phyloP scores from a whole-genome alignment of 2,888 invertebrate genomes.

The Diplolepis rosae region DNA sequence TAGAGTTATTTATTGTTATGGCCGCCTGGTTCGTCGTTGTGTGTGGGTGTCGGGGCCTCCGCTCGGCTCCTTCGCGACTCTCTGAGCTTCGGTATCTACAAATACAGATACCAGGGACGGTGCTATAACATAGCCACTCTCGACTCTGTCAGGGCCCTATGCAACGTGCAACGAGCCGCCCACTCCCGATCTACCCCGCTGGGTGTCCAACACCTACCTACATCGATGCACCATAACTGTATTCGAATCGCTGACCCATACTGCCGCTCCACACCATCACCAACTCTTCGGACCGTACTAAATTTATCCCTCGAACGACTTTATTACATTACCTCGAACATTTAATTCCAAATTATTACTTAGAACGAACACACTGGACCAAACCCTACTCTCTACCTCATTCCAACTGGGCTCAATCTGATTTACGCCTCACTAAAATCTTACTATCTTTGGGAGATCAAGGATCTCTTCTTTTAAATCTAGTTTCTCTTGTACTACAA shows the following conservation, averaged over 20 bases:
- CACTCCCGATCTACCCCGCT: slow-evolving; percentile 69
- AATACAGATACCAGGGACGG: slow-evolving; percentile 56
- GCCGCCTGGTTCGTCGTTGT: slow-evolving; percentile 63
- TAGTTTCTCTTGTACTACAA: background rate
- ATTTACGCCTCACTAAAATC: slow-evolving; percentile 61
- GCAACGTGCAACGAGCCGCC: slow-evolving; percentile 64
- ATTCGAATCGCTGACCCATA: slow-evolving; percentile 54
- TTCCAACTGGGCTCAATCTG: slow-evolving; percentile 50
- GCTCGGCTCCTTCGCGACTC: slow-evolving; percentile 51
- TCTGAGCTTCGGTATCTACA: slow-evolving; percentile 47
- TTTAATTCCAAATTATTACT: slow-evolving; percentile 71
- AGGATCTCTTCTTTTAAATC: slow-evolving; percentile 37
- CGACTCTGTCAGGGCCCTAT: slow-evolving; percentile 64
- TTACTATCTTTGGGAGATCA: slow-evolving; percentile 42
- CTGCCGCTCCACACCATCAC: slow-evolving; percentile 43
- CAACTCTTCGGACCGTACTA: slow-evolving; percentile 60
- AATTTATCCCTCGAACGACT: slow-evolving; percentile 70
- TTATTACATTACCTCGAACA: slow-evolving; percentile 69
- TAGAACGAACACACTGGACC: slow-evolving; percentile 51
- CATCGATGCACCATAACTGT: slow-evolving; percentile 64
- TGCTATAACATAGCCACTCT: slow-evolving; percentile 59
- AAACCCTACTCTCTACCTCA: slow-evolving; percentile 32
- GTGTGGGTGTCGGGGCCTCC: slow-evolving; percentile 67
- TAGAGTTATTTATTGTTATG: slow-evolving; percentile 73
- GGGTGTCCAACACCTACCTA: slow-evolving; percentile 73